phyloP scores from a whole-genome alignment of 2,797 vertebrate species.

The Scarus forsteni region DNA sequence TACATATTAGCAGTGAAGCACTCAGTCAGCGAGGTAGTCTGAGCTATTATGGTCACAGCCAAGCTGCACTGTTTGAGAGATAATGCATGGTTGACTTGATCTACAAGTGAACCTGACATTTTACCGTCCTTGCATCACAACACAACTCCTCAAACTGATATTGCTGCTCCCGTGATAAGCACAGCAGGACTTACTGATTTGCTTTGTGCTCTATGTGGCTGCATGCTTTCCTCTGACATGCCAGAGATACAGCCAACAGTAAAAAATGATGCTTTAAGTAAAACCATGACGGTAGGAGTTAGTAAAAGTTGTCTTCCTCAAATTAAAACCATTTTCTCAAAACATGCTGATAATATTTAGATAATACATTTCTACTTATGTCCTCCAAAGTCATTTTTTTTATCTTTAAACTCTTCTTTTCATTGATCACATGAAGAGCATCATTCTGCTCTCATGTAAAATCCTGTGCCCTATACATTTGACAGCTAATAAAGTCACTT shows the following conservation, averaged over 20 bases:
- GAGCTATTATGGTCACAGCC: constrained; percentile 72
- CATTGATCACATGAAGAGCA: too few relatives aligned
- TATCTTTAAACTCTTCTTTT: too few relatives aligned
- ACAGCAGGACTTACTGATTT: constrained; percentile 75
- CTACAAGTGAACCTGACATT: constrained; percentile 88
- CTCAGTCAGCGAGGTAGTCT: constrained; percentile 66
- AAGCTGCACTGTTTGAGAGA: constrained; percentile 79
- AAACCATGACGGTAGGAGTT: background rate
- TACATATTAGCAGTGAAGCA: constrained; percentile 57
- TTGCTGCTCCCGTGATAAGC: constrained; percentile 80
- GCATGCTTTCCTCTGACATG: constrained; percentile 69
- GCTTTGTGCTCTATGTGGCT: constrained; percentile 79
- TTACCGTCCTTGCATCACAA: constrained; percentile 82
- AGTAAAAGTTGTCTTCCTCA: too few relatives aligned
- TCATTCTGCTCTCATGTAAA: too few relatives aligned
- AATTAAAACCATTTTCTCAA: too few relatives aligned
- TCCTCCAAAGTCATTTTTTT: too few relatives aligned
- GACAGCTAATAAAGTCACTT: too few relatives aligned
- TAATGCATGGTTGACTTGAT: constrained; percentile 88
- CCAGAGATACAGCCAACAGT: constrained; percentile 44
- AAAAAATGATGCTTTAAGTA: constrained; percentile 13
- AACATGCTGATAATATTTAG: too few relatives aligned
- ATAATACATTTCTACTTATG: too few relatives aligned
- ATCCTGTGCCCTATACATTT: too few relatives aligned
- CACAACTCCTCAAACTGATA: constrained; percentile 84